Percentiles rank a stretch among this genome's conserved stretches.
Evolutionary conservation across 2,888 invertebrate genomes (phyloP).

Genomic region (Exocentrus adspersus): DNA sequence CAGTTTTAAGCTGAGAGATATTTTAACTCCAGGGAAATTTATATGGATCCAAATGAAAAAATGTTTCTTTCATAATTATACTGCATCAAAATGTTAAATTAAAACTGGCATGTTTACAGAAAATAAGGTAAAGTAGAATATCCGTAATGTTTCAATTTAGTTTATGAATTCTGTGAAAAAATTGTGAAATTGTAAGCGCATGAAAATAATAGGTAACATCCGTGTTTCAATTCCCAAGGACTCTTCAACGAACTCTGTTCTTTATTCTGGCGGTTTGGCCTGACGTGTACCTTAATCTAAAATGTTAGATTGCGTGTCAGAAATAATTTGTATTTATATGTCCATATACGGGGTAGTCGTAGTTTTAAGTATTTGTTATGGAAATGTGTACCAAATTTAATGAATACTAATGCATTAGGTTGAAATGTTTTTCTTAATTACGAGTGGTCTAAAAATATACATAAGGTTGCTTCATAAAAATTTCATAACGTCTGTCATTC

Average conservation of each 20-base stretch:
- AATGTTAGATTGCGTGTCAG: not conserved
- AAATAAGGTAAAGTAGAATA: not conserved
- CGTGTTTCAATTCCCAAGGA: too few species aligned
- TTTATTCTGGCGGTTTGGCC: not conserved
- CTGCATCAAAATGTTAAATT: slow-evolving; percentile 3
- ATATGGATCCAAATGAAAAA: slow-evolving; percentile 13
- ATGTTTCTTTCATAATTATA: not conserved
- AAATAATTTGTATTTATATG: not conserved
- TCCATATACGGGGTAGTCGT: too few species aligned
- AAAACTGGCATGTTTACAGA: not conserved
- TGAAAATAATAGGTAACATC: not conserved
- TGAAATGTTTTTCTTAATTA: too few species aligned
- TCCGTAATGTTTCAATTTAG: slow-evolving; percentile 4
- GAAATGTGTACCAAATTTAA: too few species aligned
- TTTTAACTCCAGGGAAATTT: slow-evolving; percentile 30
- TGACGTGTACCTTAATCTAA: not conserved
- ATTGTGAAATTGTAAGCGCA: not conserved
- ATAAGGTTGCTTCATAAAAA: too few species aligned
- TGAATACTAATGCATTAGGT: too few species aligned
- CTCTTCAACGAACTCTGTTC: not conserved
- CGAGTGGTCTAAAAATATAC: too few species aligned
- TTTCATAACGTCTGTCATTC: too few species aligned
- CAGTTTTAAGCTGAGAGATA: slow-evolving; percentile 35
- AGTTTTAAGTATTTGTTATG: too few species aligned
- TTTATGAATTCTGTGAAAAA: not conserved